Conservation (phyloP, 1,140 invertebrate genomes). For the Anastrepha obliqua region DNA sequence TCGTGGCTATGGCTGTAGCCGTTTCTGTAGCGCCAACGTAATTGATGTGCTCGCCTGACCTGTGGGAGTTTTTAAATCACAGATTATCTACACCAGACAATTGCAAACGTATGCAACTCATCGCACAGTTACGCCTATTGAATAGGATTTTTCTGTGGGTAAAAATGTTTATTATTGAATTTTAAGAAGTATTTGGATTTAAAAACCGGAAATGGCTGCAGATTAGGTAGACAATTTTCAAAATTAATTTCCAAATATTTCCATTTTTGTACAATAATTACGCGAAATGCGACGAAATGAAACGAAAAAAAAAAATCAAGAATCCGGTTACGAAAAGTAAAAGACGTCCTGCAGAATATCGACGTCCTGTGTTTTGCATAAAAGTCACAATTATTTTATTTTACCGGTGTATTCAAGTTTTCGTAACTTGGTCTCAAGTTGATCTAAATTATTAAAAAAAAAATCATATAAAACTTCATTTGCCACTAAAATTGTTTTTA, state of each 20-base stretch:
- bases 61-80: slow-evolving; percentile 74
- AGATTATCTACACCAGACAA: slow-evolving; percentile 73
- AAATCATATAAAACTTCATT: too few relatives aligned
- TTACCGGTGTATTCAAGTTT: too few relatives aligned
- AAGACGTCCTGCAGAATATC: too few relatives aligned
- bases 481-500: too few relatives aligned
- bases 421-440: too few relatives aligned
- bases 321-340: too few relatives aligned
- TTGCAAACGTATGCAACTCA: slow-evolving; percentile 56
- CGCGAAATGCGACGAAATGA: too few relatives aligned
- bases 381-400: too few relatives aligned
- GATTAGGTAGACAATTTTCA: not conserved
- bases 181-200: not conserved
- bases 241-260: not conserved
- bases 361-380: too few relatives aligned
- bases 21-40: slow-evolving; percentile 69
- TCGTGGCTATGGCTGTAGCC: not conserved
- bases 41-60: slow-evolving; percentile 73
- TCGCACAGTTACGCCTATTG: slow-evolving; percentile 57
- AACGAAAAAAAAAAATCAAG: too few relatives aligned
- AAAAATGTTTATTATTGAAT: slow-evolving; percentile 27
- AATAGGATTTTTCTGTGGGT: slow-evolving; percentile 14
- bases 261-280: too few relatives aligned
- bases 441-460: too few relatives aligned
- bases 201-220: not conserved